These are phyloP conservation scores for Eumerus sabulonum DNA, from an alignment of 2,888 invertebrate species.

Conservation along the genomic window DNA sequence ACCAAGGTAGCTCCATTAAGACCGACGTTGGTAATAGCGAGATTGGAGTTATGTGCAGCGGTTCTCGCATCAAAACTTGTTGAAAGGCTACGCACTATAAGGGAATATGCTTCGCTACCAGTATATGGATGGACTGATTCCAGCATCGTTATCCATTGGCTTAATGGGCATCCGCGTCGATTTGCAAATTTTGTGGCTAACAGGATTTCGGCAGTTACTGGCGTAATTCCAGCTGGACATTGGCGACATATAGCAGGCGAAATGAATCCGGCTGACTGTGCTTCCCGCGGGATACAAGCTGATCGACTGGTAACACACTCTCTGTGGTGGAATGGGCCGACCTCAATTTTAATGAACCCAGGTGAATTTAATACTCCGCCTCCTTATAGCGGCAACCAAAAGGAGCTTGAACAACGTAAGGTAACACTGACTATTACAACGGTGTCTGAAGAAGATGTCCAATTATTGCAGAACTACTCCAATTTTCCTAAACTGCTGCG, in stretches of 20 bases:
- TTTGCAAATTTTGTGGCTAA: slow-evolving; percentile 20
- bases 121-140: slow-evolving; percentile 10
- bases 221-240: neutral
- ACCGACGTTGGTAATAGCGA: neutral
- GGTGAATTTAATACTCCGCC: no score
- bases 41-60: slow-evolving; percentile 15
- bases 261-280: neutral
- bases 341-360: neutral
- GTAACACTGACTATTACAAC: neutral
- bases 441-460: neutral
- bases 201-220: slow-evolving; percentile 2
- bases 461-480: neutral
- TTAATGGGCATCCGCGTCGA: slow-evolving; percentile 1
- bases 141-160: slow-evolving; percentile 13
- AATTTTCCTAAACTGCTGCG: neutral
- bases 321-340: neutral
- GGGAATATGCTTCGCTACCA: neutral
- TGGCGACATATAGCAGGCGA: slow-evolving; percentile 9
- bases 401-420: no score
- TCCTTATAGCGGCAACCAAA: no score
- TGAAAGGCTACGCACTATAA: neutral
- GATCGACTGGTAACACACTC: neutral
- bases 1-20: slow-evolving; percentile 1
- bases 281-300: neutral
- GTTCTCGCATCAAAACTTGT: slow-evolving; percentile 2